These are phyloP conservation scores for Papilio aristodemus DNA, from an alignment of 1,140 invertebrate genomes.

Conservation along the genomic window DNA sequence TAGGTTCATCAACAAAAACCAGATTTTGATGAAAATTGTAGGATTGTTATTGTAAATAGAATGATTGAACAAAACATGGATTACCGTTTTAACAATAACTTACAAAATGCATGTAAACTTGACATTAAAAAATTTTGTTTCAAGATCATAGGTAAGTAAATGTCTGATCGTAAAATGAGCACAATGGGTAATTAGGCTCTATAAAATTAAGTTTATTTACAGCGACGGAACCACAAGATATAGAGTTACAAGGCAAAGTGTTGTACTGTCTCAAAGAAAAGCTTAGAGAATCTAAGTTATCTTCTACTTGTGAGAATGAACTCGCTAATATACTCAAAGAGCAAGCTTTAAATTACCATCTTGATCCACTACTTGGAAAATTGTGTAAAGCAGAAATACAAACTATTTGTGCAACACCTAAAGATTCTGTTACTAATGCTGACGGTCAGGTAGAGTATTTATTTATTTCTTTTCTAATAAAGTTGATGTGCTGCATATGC, in stretches of 20 bases:
- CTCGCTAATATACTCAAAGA: slow-evolving; percentile 91
- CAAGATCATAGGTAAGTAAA: slow-evolving; percentile 82
- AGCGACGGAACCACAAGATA: slow-evolving; percentile 78
- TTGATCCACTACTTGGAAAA: slow-evolving; percentile 90
- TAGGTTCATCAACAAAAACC: slow-evolving; percentile 89
- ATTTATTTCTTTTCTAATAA: slow-evolving; percentile 8
- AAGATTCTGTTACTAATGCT: slow-evolving; percentile 78
- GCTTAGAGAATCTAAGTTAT: slow-evolving; percentile 87
- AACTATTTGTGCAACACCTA: slow-evolving; percentile 82
- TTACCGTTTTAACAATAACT: slow-evolving; percentile 93
- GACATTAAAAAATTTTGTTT: slow-evolving; percentile 90
- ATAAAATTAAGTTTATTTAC: no score
- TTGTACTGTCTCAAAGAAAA: slow-evolving; percentile 88
- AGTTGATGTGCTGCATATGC: neutral
- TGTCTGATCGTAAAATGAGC: no score
- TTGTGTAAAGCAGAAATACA: slow-evolving; percentile 87
- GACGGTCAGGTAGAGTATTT: slow-evolving; percentile 78
- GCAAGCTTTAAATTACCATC: slow-evolving; percentile 91
- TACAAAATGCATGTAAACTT: slow-evolving; percentile 87
- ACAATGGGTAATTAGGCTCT: no score
- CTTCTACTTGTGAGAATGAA: slow-evolving; percentile 89
- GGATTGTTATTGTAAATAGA: slow-evolving; percentile 90
- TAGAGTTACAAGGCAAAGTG: slow-evolving; percentile 84
- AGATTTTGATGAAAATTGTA: slow-evolving; percentile 92
- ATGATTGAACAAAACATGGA: slow-evolving; percentile 96